These are phyloP conservation scores for Macrosteles quadrilineatus DNA, from an alignment of 1,140 invertebrate genomes.

Conservation along the genomic window DNA sequence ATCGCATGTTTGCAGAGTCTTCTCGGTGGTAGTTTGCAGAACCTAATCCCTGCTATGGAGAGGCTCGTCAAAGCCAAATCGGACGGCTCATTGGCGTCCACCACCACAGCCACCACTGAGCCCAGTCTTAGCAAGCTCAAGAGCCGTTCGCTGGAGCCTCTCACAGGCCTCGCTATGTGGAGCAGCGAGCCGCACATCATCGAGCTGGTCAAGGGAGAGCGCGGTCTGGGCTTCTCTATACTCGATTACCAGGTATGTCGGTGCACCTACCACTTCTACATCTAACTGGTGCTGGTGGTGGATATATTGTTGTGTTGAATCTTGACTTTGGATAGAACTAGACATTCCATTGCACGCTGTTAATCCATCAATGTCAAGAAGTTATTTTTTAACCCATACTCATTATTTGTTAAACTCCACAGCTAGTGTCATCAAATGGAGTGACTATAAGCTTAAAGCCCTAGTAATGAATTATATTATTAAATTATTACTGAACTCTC, in stretches of 20 bases:
- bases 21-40: constrained; percentile 77
- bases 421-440: too few species aligned
- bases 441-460: too few species aligned
- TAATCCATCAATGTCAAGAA: too few species aligned
- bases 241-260: constrained; percentile 92
- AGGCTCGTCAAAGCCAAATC: constrained; percentile 96
- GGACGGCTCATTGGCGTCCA: constrained; percentile 87
- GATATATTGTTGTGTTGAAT: too few species aligned
- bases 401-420: too few species aligned
- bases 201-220: constrained; percentile 93
- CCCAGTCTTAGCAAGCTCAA: constrained; percentile 77
- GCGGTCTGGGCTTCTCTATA: constrained; percentile 98
- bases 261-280: constrained; percentile 10
- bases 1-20: constrained; percentile 60
- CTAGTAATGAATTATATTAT: too few species aligned
- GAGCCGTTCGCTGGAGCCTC: constrained; percentile 91
- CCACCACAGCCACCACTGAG: constrained; percentile 68
- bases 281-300: too few species aligned
- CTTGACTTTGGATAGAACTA: too few species aligned
- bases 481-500: too few species aligned
- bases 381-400: too few species aligned
- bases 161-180: constrained; percentile 99
- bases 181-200: constrained; percentile 95
- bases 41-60: constrained; percentile 78
- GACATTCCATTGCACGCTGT: too few species aligned